Percentiles rank a stretch among this genome's conserved stretches.
Conservation (phyloP, 2,888 invertebrate species). For the Drosophila neutralis region DNA sequence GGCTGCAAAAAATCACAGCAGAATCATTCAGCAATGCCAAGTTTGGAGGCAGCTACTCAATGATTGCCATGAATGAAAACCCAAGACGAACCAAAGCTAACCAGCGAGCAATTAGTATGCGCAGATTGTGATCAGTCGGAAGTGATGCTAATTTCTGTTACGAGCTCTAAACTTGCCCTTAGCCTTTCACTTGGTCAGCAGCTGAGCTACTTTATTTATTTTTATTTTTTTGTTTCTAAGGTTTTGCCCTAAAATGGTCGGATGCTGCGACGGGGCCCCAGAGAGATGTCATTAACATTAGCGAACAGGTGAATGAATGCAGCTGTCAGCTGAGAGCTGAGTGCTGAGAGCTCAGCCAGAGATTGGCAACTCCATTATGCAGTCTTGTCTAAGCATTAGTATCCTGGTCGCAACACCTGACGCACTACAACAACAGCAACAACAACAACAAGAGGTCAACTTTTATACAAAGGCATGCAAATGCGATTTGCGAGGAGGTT, state of each 20-base stretch:
- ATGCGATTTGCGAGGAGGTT: conserved; percentile 55
- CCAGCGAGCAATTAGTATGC: conserved; percentile 83
- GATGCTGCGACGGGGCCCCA: conserved; percentile 64
- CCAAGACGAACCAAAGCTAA: conserved; percentile 25
- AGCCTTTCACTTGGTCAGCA: conserved; percentile 54
- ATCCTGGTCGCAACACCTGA: conserved; percentile 73
- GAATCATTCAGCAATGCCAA: conserved; percentile 77
- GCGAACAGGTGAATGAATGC: conserved; percentile 76
- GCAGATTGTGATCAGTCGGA: conserved; percentile 84
- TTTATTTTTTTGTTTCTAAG: conserved; percentile 48
- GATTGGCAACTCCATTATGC: conserved; percentile 55
- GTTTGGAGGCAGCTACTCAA: conserved; percentile 73
- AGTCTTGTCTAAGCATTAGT: conserved; percentile 70
- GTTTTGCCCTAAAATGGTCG: conserved; percentile 55
- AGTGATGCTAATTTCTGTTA: conserved; percentile 82
- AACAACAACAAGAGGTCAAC: conserved; percentile 63
- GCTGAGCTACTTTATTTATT: conserved; percentile 57
- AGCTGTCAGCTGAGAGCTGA: conserved; percentile 45
- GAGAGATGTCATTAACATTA: conserved; percentile 76
- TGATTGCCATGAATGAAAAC: conserved; percentile 79
- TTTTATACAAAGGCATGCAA: conserved; percentile 78
- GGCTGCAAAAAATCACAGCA: conserved; percentile 73
- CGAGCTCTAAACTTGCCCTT: conserved; percentile 10
- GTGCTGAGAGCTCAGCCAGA: conserved; percentile 5
- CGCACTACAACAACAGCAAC: conserved; percentile 38